Base-by-base conservation (phyloP, 2,888 invertebrate species). In the Amphipoea oculea region DNA sequence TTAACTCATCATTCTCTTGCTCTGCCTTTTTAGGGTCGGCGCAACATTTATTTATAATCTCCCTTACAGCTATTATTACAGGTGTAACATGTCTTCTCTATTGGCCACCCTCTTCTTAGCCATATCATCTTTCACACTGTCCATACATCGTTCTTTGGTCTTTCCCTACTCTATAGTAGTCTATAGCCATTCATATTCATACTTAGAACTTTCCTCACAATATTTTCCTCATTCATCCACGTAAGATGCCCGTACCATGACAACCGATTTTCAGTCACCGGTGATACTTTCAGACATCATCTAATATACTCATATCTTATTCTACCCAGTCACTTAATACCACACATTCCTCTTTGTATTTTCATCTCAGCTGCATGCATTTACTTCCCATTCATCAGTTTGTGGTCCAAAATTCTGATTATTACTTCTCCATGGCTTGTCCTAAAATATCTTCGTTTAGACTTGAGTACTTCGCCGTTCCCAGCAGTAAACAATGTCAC, bases 81-180 rank as follows among this genome's bases (percentile, higher is more conserved):
- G 45, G 45, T 45, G 45, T 48, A 12, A 48, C 12, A 65, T n/a
- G 6, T 20, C 11, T 65, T 71, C 40, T 65, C 40, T 40, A n/a
- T 42, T 65, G 40, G 36, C 23, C 14, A 23, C 23, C 1, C 23
- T 40, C 36, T 51, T 48, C 51, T n/a, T 36, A 60, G 23, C n/a
- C 0, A 36, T 23, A 60, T n/a, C 5, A n/a, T 62, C 14, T 63
- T 71, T 71, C 40, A 63, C 62, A 40, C 65, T 71, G n/a, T 40
- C 4, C 40, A 17, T 62, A 17, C 40, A n/a, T 71, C n/a, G 20
- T 40, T 40, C n/a, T n/a, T n/a, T 40, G 63, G 40, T 6, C 40
- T 71, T 71, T n/a, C 17, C 62, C n/a, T 71, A 71, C 23, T 51
- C 36, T n/a, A 62, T 62, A 71, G 40, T 71, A 71, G 17, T 57